These are phyloP conservation scores for Ptilorrhoa leucosticta DNA, from an alignment of 2,113 vertebrate genomes.

Conservation along the genomic window DNA sequence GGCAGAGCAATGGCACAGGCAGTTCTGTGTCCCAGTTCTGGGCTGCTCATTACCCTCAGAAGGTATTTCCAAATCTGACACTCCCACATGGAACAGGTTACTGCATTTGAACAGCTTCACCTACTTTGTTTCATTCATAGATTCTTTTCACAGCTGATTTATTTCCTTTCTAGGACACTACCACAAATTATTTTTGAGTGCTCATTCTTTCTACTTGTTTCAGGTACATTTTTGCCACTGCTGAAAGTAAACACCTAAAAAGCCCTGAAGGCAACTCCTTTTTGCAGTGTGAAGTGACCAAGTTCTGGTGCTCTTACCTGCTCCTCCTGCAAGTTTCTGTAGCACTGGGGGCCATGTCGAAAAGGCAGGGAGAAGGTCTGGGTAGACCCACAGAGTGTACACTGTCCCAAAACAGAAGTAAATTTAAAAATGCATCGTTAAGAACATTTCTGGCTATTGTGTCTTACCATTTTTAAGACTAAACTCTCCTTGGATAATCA, in stretches of 20 bases:
- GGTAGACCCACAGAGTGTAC: slow-evolving; percentile 86
- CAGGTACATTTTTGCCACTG: not conserved
- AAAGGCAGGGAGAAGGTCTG: slow-evolving; percentile 83
- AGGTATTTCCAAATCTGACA: not conserved
- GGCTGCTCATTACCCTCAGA: not conserved
- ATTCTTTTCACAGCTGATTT: not conserved
- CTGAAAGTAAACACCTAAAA: not conserved
- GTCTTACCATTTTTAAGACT: not conserved
- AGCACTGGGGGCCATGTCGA: slow-evolving; percentile 89
- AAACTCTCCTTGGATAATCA: not conserved
- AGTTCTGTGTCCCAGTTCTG: not conserved
- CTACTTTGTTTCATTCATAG: not conserved
- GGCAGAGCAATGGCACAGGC: not conserved
- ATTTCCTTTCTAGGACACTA: not conserved
- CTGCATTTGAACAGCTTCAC: not conserved
- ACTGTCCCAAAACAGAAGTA: slow-evolving; percentile 74
- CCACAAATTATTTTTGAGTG: not conserved
- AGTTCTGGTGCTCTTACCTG: slow-evolving; percentile 77
- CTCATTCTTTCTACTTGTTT: not conserved
- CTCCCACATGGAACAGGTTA: not conserved
- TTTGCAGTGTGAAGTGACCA: not conserved
- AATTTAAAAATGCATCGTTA: not conserved
- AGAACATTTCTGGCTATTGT: not conserved
- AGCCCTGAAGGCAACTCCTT: not conserved
- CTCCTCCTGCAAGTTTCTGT: slow-evolving; percentile 88